These are phyloP conservation scores for Dunckerocampus dactyliophorus DNA, from an alignment of 2,113 vertebrate genomes.

Conservation along the genomic window DNA sequence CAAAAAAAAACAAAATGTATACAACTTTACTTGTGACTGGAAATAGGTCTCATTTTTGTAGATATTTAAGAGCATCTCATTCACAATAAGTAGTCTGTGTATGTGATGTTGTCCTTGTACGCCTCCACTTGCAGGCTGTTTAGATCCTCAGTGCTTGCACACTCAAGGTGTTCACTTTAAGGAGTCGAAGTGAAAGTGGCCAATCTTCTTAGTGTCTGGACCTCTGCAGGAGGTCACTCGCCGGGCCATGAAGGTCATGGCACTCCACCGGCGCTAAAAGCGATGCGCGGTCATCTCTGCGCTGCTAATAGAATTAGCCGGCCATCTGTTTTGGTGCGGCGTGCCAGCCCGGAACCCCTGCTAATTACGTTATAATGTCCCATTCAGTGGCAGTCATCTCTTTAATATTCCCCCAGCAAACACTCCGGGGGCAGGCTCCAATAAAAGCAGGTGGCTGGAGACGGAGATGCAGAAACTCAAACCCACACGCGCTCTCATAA, in stretches of 20 bases:
- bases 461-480: constrained; percentile 60
- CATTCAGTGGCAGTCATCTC: constrained; percentile 66
- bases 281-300: constrained; percentile 61
- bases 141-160: no score
- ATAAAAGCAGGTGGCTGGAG: constrained; percentile 70
- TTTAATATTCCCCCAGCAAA: constrained; percentile 76
- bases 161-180: no score
- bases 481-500: constrained; percentile 60
- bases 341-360: constrained; percentile 74
- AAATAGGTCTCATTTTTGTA: no score
- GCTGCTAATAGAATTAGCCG: constrained; percentile 76
- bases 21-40: no score
- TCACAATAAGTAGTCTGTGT: no score
- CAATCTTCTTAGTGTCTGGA: no score
- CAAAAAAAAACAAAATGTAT: no score
- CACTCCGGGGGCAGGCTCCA: constrained; percentile 66
- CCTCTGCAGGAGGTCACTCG: no score
- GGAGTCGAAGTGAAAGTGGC: no score
- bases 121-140: no score
- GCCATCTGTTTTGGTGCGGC: constrained; percentile 74
- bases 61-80: no score
- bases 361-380: constrained; percentile 81
- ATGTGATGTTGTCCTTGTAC: no score
- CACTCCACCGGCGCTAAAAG: constrained; percentile 56
- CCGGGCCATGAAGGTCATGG: constrained; percentile 61